Conservation (phyloP, 2,797 vertebrate genomes). For the Pyrrhura leucotis region DNA sequence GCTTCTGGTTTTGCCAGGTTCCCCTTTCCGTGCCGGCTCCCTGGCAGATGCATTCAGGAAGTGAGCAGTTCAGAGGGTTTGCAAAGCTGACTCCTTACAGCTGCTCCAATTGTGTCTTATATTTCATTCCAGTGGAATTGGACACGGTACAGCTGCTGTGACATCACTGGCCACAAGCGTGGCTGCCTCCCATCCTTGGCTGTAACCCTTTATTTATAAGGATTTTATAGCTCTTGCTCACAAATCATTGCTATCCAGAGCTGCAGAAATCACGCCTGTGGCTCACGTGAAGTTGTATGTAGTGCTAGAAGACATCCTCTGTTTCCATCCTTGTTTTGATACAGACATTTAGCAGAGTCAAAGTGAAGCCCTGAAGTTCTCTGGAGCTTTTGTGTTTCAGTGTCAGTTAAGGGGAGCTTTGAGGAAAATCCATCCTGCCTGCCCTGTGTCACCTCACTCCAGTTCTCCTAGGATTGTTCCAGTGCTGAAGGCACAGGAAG, state of each 20-base stretch:
- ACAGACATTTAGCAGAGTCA: not conserved
- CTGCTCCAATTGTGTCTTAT: not conserved
- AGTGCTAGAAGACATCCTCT: not conserved
- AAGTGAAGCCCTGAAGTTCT: not conserved
- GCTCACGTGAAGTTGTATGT: not conserved
- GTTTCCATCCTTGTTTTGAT: not conserved
- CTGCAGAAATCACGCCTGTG: not conserved
- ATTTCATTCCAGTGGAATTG: not conserved
- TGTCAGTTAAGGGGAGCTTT: not conserved
- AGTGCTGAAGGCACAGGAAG: not conserved
- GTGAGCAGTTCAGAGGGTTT: conserved; percentile 29
- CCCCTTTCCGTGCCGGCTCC: not conserved
- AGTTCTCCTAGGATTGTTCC: not conserved
- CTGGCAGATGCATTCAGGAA: not conserved
- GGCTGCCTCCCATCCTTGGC: not conserved
- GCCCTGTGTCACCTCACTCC: not conserved
- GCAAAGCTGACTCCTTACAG: not conserved
- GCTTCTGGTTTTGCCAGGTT: not conserved
- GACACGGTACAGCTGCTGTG: not conserved
- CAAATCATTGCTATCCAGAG: no score
- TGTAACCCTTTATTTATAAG: not conserved
- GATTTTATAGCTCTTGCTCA: not conserved
- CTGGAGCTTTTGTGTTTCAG: not conserved
- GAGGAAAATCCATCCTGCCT: not conserved
- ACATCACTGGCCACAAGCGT: accelerated